These are phyloP conservation scores for Napeogenes sylphis DNA, from an alignment of 2,888 invertebrate species.

Conservation along the genomic window DNA sequence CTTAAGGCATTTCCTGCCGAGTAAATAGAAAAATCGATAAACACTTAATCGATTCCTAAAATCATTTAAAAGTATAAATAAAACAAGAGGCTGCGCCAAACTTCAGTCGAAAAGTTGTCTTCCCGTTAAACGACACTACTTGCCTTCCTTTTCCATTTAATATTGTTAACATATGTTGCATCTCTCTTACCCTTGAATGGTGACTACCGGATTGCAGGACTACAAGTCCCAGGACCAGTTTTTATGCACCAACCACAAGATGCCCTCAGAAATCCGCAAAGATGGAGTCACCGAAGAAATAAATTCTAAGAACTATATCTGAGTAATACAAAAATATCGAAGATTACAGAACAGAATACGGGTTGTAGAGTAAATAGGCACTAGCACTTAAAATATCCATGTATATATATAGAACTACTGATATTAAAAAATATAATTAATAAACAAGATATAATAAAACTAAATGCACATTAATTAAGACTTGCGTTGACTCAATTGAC, in stretches of 20 bases:
- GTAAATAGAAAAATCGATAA: constrained; percentile 39
- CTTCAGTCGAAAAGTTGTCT: constrained; percentile 43
- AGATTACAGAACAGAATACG: constrained; percentile 25
- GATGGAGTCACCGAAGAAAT: constrained; percentile 33
- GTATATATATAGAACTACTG: too few relatives aligned
- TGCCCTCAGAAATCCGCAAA: constrained; percentile 37
- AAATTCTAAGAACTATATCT: constrained; percentile 21
- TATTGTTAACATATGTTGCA: constrained; percentile 29
- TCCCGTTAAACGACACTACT: constrained; percentile 60
- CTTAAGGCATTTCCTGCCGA: constrained; percentile 27
- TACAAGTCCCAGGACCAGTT: constrained; percentile 62
- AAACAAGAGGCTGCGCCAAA: constrained; percentile 44
- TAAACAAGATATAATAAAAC: too few relatives aligned
- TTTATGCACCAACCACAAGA: constrained; percentile 50
- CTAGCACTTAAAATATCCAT: too few relatives aligned
- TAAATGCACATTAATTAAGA: too few relatives aligned
- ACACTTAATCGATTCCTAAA: constrained; percentile 45
- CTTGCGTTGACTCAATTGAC: too few relatives aligned
- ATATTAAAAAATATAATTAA: too few relatives aligned
- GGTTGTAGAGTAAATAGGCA: too few relatives aligned
- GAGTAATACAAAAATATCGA: constrained; percentile 8
- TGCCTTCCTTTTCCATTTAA: constrained; percentile 43
- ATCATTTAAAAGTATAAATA: constrained; percentile 43
- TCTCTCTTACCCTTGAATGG: constrained; percentile 67
- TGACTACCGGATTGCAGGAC: constrained; percentile 57